Base-by-base conservation (phyloP, 2,113 vertebrate species). In the Colossoma macropomum region DNA sequence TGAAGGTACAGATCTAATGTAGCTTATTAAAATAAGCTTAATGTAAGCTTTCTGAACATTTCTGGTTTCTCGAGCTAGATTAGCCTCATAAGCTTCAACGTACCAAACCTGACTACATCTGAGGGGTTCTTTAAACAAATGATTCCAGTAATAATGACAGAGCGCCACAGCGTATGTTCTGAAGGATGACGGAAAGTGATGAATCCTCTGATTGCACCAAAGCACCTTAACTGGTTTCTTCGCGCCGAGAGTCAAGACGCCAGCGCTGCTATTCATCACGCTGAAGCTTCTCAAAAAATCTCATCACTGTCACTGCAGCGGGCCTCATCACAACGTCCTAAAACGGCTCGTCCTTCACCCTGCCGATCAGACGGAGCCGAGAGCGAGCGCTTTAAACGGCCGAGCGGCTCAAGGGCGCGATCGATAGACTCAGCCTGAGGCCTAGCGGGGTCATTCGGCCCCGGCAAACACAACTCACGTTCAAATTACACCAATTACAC, bases 231-330 rank as follows among this genome's bases (percentile, higher is more conserved):
- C 75, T 77, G 73, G 50, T 32, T 68, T 77, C 74, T 76, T 65
- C 48, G 28, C 41, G 50, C 7, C 69, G 70, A 69, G 56, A 59
- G 81, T 77, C 81, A 77, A 56, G 56, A 77, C 32, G 75, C 30
- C 48, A 76, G 68, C 13, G 75, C 28, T 27, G 59, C 32, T 68
- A 76, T 75, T 54, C 74, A 82, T 82, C 63, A 70, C n/a, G n/a
- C 41, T 25, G 12, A 27, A 50, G 60, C 27, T 19, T 68, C 73
- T 41, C 32, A 38, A 45, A 38, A 45, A 70, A 25, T 12, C 76
- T 23, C 41, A 48, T 30, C 54, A 15, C 30, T 41, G 77, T 27
- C 69, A 66, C 59, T 30, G 45, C 38, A 30, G 68, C 27, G 54
- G 60, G 27, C 56, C 2, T 16, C 41, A 32, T 30, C 56, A 62